phyloP scores from a whole-genome alignment of 2,797 vertebrate species.

The Eutrigla gurnardus region DNA sequence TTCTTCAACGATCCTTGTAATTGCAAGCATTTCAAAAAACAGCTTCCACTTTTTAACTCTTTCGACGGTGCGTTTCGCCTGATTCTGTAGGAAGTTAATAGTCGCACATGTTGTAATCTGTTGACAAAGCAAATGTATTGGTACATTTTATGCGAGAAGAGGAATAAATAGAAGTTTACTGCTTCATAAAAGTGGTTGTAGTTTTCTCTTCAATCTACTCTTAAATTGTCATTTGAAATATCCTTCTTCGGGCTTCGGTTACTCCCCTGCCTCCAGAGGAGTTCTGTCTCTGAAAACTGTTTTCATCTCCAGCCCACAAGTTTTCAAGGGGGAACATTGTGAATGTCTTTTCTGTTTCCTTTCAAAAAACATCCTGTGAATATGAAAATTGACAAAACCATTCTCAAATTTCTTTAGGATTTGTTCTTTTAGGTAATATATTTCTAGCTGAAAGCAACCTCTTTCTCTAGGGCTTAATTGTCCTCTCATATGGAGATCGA shows the following conservation, averaged over 20 bases:
- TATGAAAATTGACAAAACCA: constrained; percentile 1
- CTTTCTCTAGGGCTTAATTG: constrained; percentile 4
- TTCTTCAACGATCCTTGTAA: too few relatives aligned
- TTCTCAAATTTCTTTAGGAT: background rate
- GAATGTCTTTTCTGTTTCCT: background rate
- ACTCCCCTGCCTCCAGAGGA: background rate
- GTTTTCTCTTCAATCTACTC: background rate
- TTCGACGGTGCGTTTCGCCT: background rate
- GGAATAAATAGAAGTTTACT: background rate
- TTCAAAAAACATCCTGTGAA: background rate
- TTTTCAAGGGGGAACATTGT: background rate
- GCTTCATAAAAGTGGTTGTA: background rate
- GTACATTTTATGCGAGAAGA: background rate
- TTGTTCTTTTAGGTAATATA: constrained; percentile 20
- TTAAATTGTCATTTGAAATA: background rate
- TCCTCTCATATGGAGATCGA: constrained; percentile 13
- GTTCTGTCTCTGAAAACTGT: background rate
- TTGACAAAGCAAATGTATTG: background rate
- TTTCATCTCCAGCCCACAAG: background rate
- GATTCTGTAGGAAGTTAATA: background rate
- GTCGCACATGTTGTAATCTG: background rate
- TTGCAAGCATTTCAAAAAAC: background rate
- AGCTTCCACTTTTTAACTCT: background rate
- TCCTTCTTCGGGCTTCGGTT: background rate
- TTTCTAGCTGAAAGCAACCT: constrained; percentile 18